Evolutionary conservation across 2,888 invertebrate species (phyloP), one percentile per base, ranked within the genome.

Genomic region (Ochropacha duplaris): DNA sequence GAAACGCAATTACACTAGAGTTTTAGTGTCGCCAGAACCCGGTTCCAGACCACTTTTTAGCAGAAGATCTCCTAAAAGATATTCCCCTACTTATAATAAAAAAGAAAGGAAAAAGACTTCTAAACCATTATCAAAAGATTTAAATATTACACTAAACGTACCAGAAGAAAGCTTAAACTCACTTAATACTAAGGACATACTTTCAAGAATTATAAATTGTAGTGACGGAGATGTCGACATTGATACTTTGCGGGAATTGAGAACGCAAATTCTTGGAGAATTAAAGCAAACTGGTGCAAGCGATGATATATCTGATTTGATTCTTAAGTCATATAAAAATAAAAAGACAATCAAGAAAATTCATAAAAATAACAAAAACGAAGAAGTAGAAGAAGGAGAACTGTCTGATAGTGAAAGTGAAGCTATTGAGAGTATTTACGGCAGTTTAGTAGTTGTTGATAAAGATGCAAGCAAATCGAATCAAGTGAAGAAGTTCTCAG

Each of bases 391-490:
- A 74, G 92, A 92, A 74, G 92, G 92, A 5, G 92, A 92, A 74
- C 62, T 92, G 50, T 91, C 92, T 11, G 92, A 92, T 56, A 91
- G 92, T 70, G 92, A 90, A 69, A 92, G 91, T 73, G 91, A 92
- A 74, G 79, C 85, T 4, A 92, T 92, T 61, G 84, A 87, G 74
- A 91, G 81, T 61, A 80, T 92, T 54, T 92, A 91, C 61, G 88
- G 90, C 22, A 90, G 85, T 64, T 72, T 91, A 59, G 79, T 88
- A 3, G 72, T 87, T 22, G 66, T 81, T 9, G 84, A 86, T 54
- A 76, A 79, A 57, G 75, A 72, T 56, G 69, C 71, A 44, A 57
- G 55, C 28, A 56, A 50, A n/a, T 64, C 64, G 36, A 49, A 56
- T 34, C 57, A 58, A 22, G 57, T 34, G n/a, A 74, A 78, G 65